phyloP scores from a whole-genome alignment of 23 tunicate species.

The Ascidia mentula region DNA sequence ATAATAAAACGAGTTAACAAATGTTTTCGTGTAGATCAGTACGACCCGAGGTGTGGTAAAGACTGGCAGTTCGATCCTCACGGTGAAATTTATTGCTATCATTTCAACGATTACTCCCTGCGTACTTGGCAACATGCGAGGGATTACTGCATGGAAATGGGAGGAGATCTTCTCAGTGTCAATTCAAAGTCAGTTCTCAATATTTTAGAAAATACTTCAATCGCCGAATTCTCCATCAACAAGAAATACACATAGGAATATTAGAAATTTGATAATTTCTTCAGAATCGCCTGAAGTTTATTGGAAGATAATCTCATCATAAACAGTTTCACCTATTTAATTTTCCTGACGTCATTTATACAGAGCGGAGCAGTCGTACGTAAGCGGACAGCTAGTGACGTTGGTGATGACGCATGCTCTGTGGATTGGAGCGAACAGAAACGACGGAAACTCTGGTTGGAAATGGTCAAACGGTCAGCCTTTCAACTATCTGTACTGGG shows the following conservation, averaged over 20 bases:
- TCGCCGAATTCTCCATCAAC: too few species aligned
- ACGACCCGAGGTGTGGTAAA: conserved; percentile 82
- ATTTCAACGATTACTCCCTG: conserved; percentile 67
- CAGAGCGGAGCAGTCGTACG: conserved; percentile 69
- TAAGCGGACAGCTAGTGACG: conserved; percentile 53
- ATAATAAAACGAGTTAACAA: too few species aligned
- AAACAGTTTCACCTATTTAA: too few species aligned
- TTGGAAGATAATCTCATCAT: too few species aligned
- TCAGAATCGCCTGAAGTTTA: too few species aligned
- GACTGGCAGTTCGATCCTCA: conserved; percentile 78
- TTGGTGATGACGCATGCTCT: conserved; percentile 45
- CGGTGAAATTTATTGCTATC: conserved; percentile 79
- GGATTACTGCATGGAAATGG: conserved; percentile 52
- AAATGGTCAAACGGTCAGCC: conserved; percentile 70
- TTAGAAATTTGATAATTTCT: too few species aligned
- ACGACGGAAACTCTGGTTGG: conserved; percentile 70
- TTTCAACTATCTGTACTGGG: conserved; percentile 74
- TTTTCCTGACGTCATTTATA: too few species aligned
- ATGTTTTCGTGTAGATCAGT: conserved; percentile 34
- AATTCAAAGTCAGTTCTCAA: conserved; percentile 73
- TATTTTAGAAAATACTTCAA: too few species aligned
- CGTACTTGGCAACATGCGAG: conserved; percentile 74
- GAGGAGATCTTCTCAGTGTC: conserved; percentile 85
- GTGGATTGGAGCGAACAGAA: conserved; percentile 85
- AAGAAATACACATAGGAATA: too few species aligned